Conservation (phyloP, 1,140 invertebrate species). For the Maniola jurtina region DNA sequence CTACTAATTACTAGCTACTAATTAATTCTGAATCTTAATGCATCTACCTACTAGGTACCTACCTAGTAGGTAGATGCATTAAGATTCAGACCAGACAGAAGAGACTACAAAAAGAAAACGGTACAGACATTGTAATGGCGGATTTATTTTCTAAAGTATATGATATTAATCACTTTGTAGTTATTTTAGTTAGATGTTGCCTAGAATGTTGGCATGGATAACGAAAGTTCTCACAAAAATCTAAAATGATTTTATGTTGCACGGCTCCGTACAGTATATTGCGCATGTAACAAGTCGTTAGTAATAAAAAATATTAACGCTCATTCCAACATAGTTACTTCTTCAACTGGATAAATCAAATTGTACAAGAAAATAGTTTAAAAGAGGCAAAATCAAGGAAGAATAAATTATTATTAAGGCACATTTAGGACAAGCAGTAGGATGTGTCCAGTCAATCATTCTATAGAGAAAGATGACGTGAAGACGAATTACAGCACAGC, state of each 20-base stretch:
- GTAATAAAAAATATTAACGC: slow-evolving; percentile 1
- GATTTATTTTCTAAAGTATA: slow-evolving; percentile 15
- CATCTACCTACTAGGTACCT: neutral
- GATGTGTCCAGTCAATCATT: too few relatives aligned
- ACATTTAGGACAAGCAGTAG: too few relatives aligned
- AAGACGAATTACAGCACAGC: too few relatives aligned
- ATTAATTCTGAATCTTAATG: neutral
- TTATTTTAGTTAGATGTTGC: slow-evolving; percentile 30
- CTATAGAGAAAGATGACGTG: too few relatives aligned
- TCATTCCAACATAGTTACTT: neutral
- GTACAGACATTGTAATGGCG: slow-evolving; percentile 8
- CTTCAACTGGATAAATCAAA: neutral
- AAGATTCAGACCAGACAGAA: neutral
- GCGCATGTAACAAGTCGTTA: slow-evolving; percentile 8
- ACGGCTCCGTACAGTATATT: neutral
- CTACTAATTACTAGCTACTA: too few relatives aligned
- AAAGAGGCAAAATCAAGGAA: too few relatives aligned
- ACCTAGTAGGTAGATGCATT: neutral
- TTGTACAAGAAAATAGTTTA: too few relatives aligned
- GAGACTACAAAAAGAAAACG: slow-evolving; percentile 7
- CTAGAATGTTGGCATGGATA: slow-evolving; percentile 33
- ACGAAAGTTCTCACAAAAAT: slow-evolving; percentile 23
- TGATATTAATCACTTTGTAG: slow-evolving; percentile 24
- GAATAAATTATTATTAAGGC: too few relatives aligned
- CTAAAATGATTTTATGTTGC: slow-evolving; percentile 18